phyloP scores from a whole-genome alignment of 2,888 invertebrate species.

The Conops quadrifasciatus region DNA sequence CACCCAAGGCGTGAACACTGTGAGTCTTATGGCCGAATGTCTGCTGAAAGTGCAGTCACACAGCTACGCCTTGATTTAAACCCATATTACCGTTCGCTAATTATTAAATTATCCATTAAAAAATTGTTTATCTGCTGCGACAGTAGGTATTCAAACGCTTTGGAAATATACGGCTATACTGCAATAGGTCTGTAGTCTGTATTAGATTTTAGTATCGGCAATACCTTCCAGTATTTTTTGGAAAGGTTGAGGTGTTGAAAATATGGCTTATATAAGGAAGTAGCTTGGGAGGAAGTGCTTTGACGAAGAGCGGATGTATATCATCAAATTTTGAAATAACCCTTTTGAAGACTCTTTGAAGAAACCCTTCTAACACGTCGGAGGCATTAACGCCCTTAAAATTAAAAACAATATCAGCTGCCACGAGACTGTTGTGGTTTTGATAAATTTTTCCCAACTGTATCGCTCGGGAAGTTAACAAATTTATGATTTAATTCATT shows the following conservation, averaged over 20 bases:
- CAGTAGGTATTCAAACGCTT: not conserved
- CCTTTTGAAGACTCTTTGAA: not conserved
- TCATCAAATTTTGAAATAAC: not conserved
- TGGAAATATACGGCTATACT: not conserved
- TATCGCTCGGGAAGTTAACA: too few species aligned
- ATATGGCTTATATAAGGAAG: slow-evolving; percentile 1
- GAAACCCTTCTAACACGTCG: slow-evolving; percentile 3
- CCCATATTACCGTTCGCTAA: slow-evolving; percentile 18
- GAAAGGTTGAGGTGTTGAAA: slow-evolving; percentile 3
- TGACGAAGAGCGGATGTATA: slow-evolving; percentile 7
- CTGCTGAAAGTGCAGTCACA: not conserved
- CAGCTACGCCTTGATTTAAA: slow-evolving; percentile 1
- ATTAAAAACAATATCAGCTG: too few species aligned
- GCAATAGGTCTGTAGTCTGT: too few species aligned
- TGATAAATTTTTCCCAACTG: too few species aligned
- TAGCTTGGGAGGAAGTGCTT: slow-evolving; percentile 9
- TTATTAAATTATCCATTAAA: not conserved
- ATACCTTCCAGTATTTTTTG: not conserved
- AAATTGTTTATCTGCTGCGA: slow-evolving; percentile 27
- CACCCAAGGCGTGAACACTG: too few species aligned
- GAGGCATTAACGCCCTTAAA: too few species aligned
- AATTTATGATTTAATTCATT: too few species aligned
- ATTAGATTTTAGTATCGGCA: not conserved
- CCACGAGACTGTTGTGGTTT: too few species aligned
- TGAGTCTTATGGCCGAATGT: too few species aligned